phyloP scores from a whole-genome alignment of 2,888 invertebrate species.

The Octodonta nipae region DNA sequence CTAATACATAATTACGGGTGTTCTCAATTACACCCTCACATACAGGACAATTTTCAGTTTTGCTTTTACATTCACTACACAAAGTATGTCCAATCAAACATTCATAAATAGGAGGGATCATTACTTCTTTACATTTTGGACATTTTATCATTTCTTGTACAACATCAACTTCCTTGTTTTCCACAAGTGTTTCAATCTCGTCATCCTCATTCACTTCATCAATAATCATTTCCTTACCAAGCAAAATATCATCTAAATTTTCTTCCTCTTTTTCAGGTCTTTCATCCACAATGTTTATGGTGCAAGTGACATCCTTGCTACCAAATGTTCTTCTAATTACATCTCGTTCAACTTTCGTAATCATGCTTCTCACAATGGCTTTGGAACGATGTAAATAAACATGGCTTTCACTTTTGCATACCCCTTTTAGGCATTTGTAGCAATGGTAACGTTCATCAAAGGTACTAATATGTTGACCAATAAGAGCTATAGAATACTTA shows the following conservation, averaged over 20 bases:
- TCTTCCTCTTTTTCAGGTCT: slow-evolving; percentile 9
- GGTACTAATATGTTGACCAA: slow-evolving; percentile 8
- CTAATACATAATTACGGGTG: slow-evolving; percentile 12
- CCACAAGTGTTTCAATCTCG: slow-evolving; percentile 7
- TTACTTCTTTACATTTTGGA: slow-evolving; percentile 7
- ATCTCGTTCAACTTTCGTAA: slow-evolving; percentile 9
- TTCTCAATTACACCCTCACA: slow-evolving; percentile 11
- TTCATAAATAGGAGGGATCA: slow-evolving; percentile 12
- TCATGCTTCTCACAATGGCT: slow-evolving; percentile 10
- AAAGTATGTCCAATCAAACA: slow-evolving; percentile 12
- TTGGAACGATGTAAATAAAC: slow-evolving; percentile 8
- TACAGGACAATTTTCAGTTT: slow-evolving; percentile 7
- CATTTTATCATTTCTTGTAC: slow-evolving; percentile 10
- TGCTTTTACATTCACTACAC: slow-evolving; percentile 12
- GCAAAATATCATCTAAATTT: slow-evolving; percentile 9
- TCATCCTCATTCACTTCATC: slow-evolving; percentile 13
- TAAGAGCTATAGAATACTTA: slow-evolving; percentile 7
- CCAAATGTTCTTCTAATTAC: slow-evolving; percentile 9
- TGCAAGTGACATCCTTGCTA: slow-evolving; percentile 4
- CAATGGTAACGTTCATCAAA: slow-evolving; percentile 11
- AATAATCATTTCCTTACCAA: slow-evolving; percentile 11
- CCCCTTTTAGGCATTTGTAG: slow-evolving; percentile 12
- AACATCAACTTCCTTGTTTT: slow-evolving; percentile 7
- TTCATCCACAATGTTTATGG: slow-evolving; percentile 10
- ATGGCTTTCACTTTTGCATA: slow-evolving; percentile 10